phyloP scores from a whole-genome alignment of 2,113 vertebrate genomes.

The Thalassarche chlororhynchos region DNA sequence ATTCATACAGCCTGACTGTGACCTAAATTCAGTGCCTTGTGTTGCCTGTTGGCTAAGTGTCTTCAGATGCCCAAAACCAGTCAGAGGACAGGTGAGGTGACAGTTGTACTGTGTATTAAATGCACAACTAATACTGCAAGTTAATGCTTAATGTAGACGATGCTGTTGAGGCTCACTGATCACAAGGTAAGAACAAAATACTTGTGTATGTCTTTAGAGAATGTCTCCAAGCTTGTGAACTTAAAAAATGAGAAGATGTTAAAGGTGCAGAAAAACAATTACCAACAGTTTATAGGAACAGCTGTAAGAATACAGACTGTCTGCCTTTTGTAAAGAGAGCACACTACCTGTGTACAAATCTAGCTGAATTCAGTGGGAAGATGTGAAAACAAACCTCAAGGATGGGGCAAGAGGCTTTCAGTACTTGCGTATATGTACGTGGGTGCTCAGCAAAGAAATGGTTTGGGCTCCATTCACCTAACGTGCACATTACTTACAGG shows the following conservation, averaged over 20 bases:
- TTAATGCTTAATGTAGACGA: not conserved
- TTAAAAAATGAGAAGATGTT: not conserved
- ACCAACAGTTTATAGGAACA: not conserved
- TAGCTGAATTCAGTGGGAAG: not conserved
- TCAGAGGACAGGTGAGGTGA: not conserved
- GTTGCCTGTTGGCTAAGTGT: not conserved
- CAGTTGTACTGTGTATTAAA: not conserved
- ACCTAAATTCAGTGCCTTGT: not conserved
- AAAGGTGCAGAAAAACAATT: not conserved
- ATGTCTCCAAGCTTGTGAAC: not conserved
- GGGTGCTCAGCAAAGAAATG: not conserved
- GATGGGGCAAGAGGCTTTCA: not conserved
- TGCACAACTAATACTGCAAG: not conserved
- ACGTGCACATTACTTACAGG: not conserved
- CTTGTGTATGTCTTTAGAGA: not conserved
- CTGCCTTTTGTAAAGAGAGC: not conserved
- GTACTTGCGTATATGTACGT: accelerated
- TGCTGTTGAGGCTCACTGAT: not conserved
- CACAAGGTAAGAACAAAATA: not conserved
- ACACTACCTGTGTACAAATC: not conserved
- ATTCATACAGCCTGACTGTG: not conserved
- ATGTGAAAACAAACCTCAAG: not conserved
- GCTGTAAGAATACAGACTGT: not conserved
- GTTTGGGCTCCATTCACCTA: accelerated
- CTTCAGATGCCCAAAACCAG: not conserved